phyloP scores from a whole-genome alignment of 64 coral and sea anemone genomes.

The Cladopsammia gracilis region DNA sequence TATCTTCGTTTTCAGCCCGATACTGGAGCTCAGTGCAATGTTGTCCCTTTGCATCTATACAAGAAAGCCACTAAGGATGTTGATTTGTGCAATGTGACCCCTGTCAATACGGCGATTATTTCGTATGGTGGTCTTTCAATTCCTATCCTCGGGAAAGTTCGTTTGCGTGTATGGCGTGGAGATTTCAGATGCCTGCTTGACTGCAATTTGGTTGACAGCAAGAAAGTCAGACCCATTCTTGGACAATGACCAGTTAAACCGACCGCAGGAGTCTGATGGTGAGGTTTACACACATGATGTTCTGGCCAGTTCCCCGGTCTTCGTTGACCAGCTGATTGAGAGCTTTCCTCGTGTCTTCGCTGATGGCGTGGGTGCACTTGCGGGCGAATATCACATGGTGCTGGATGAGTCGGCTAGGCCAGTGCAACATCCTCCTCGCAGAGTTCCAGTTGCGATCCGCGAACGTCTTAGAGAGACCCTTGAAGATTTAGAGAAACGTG shows the following conservation, averaged over 20 bases:
- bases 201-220: conserved; percentile 54
- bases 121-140: conserved; percentile 74
- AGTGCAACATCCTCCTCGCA: conserved; percentile 51
- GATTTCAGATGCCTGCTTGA: conserved; percentile 51
- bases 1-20: conserved; percentile 25
- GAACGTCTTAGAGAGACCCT: neutral
- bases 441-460: conserved; percentile 37
- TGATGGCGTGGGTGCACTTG: conserved; percentile 64
- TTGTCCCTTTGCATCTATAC: conserved; percentile 69
- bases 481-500: conserved; percentile 12
- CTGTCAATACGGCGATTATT: conserved; percentile 50
- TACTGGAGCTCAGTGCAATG: conserved; percentile 79
- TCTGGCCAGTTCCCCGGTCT: neutral
- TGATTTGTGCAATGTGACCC: conserved; percentile 31
- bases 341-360: conserved; percentile 50
- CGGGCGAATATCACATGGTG: conserved; percentile 58
- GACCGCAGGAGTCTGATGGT: conserved; percentile 21
- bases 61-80: conserved; percentile 60
- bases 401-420: conserved; percentile 37
- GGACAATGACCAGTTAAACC: conserved; percentile 46
- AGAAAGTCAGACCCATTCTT: conserved; percentile 37
- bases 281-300: conserved; percentile 39
- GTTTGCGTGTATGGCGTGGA: conserved; percentile 44
- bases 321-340: conserved; percentile 48
- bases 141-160: conserved; percentile 45